phyloP scores from a whole-genome alignment of 2,888 invertebrate genomes.

The Drosophila longiperda region DNA sequence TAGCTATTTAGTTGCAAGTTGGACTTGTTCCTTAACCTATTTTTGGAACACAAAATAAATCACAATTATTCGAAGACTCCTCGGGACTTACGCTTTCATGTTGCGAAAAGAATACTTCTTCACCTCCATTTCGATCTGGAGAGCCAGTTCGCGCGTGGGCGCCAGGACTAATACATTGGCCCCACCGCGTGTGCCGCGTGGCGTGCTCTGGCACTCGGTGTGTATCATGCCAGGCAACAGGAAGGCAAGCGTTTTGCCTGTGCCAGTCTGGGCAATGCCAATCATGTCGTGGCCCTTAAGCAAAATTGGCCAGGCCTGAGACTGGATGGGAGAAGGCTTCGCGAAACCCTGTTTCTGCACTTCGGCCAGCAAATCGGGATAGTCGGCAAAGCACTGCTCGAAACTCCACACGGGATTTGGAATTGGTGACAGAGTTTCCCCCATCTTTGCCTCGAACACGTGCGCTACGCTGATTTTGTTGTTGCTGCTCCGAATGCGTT shows the following conservation, averaged over 20 bases:
- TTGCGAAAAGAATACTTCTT: conserved; percentile 94
- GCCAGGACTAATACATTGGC: conserved; percentile 95
- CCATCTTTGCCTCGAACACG: conserved; percentile 86
- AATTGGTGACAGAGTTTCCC: conserved; percentile 75
- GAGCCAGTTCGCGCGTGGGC: conserved; percentile 96
- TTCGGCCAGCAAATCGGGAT: conserved; percentile 93
- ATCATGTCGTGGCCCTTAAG: conserved; percentile 96
- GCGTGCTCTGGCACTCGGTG: conserved; percentile 93
- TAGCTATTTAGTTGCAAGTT: background rate
- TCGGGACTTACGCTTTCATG: conserved; percentile 90
- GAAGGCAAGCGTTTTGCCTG: conserved; percentile 97
- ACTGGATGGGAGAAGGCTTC: conserved; percentile 95
- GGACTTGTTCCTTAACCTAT: background rate
- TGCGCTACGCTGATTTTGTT: conserved; percentile 91
- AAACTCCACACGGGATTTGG: conserved; percentile 87
- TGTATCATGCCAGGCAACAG: conserved; percentile 96
- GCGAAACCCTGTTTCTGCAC: conserved; percentile 92
- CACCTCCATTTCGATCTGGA: conserved; percentile 96
- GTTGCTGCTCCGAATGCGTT: conserved; percentile 87
- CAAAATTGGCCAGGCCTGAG: conserved; percentile 97
- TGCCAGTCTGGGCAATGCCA: conserved; percentile 98
- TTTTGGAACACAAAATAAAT: background rate
- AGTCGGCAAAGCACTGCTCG: conserved; percentile 92
- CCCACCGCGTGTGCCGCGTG: conserved; percentile 90
- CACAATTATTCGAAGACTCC: background rate